Percentiles rank a stretch among this genome's conserved stretches.
phyloP scores from a whole-genome alignment of 1,140 invertebrate genomes.

The Drosophila tsacasi region DNA sequence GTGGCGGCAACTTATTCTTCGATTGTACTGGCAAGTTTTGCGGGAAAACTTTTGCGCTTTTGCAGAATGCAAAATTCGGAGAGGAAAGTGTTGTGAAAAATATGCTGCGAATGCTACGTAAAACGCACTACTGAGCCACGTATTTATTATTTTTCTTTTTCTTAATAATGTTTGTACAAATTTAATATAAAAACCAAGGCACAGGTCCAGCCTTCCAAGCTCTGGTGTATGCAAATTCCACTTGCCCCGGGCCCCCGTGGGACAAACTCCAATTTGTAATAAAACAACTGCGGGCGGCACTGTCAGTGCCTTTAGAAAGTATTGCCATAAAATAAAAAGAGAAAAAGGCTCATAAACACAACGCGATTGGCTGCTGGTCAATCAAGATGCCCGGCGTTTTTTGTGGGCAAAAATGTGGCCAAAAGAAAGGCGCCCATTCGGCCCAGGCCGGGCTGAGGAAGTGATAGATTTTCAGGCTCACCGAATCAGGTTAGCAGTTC shows the following conservation, averaged over 20 bases:
- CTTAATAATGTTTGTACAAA: not conserved
- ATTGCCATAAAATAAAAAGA: conserved; percentile 18
- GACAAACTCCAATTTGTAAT: conserved; percentile 74
- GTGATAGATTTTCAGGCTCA: conserved; percentile 70
- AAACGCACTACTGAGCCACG: not conserved
- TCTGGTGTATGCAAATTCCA: conserved; percentile 9
- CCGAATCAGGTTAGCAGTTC: conserved; percentile 70
- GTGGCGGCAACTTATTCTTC: conserved; percentile 56
- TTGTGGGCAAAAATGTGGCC: conserved; percentile 49
- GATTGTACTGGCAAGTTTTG: conserved; percentile 42
- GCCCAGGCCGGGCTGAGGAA: conserved; percentile 33
- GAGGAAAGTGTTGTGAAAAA: conserved; percentile 11
- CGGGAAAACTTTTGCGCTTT: conserved; percentile 33
- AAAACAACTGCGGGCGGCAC: conserved; percentile 61
- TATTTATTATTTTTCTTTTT: not conserved
- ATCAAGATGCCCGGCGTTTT: conserved; percentile 54
- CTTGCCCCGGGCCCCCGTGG: conserved; percentile 33
- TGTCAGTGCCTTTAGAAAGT: conserved; percentile 65
- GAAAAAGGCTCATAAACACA: conserved; percentile 20
- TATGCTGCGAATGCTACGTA: not conserved
- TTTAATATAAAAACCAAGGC: not conserved
- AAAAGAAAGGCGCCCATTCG: conserved; percentile 67
- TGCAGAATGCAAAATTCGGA: conserved; percentile 30
- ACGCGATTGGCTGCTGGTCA: conserved; percentile 54
- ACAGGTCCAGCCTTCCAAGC: not conserved